Base-by-base conservation (phyloP, 2,797 vertebrate genomes). In the Ctenopoma kingsleyae region DNA sequence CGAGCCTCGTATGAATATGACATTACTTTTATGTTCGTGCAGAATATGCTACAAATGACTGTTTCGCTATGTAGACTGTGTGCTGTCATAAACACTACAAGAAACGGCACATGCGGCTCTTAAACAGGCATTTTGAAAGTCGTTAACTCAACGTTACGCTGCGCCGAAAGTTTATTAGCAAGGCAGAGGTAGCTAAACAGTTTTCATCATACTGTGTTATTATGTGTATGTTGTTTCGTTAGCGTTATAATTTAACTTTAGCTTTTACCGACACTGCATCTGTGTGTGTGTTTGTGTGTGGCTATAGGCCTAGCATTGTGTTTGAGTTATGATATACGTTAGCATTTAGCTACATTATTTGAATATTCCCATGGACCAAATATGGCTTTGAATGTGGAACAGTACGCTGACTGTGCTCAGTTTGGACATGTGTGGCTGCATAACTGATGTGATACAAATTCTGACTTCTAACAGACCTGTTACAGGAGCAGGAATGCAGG, bases 401-500 rank as follows among this genome's bases (percentile, higher is more conserved):
- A 11, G 16, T 9, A n/a, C n/a, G n/a, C n/a, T n/a, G 17, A 49
- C 16, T 32, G 30, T 8, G 8, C 60, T 60, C 36, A 48, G 0
- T 22, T 16, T 52, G 38, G 60, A 74, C 48, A 30, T 53, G 54
- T 64, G 23, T 22, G 35, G 57, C 43, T 53, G 36, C 47, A 54
- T 15, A n/a, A 16, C n/a, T 27, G 13, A 16, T 44, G 2, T 3
- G n/a, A 48, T 73, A 10, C 51, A 67, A 27, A 52, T 52, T 27
- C 8, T 8, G 35, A 38, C 36, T 38, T 38, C 38, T 16, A 2
- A 40, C 4, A 15, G 38, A 16, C 38, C 38, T 53, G 49, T 17
- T 41, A 1, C 59, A 61, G 43, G 46, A 50, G 69, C 13, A 60
- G 65, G 59, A 79, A 54, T 76, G 6, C 44, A 27, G 40, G 19